These are phyloP conservation scores for Sinonovacula constricta DNA, from an alignment of 1,140 invertebrate species.

Conservation along the genomic window DNA sequence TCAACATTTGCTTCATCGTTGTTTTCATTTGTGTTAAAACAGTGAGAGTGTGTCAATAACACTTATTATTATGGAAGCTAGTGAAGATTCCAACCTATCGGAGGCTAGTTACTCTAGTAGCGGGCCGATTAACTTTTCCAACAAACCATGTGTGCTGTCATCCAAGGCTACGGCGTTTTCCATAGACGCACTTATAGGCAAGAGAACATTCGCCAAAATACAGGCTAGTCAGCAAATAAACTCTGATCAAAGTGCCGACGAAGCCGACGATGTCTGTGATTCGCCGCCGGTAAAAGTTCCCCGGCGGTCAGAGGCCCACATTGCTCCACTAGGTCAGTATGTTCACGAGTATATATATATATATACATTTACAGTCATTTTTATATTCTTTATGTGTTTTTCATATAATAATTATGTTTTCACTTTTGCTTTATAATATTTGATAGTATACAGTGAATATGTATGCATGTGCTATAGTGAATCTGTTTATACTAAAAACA, in stretches of 20 bases:
- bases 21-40: too few relatives aligned
- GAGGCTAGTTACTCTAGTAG: slow-evolving; percentile 36
- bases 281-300: slow-evolving; percentile 29
- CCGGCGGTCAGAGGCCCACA: slow-evolving; percentile 15
- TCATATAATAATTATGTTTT: too few relatives aligned
- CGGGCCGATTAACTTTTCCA: slow-evolving; percentile 48
- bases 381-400: too few relatives aligned
- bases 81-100: slow-evolving; percentile 44
- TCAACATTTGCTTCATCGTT: too few relatives aligned
- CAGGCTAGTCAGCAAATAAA: slow-evolving; percentile 14
- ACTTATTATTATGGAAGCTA: too few relatives aligned
- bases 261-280: slow-evolving; percentile 31
- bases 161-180: slow-evolving; percentile 70
- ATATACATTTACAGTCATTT: too few relatives aligned
- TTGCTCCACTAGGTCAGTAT: slow-evolving; percentile 31
- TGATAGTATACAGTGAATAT: too few relatives aligned
- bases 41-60: too few relatives aligned
- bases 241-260: slow-evolving; percentile 11
- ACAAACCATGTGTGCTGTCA: slow-evolving; percentile 60
- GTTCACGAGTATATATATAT: too few relatives aligned
- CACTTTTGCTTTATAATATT: too few relatives aligned
- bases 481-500: too few relatives aligned
- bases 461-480: too few relatives aligned
- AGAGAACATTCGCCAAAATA: slow-evolving; percentile 29
- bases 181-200: slow-evolving; percentile 70